A percentile compares a stretch with the other conserved stretches of the same genome.
Conservation (phyloP, 2,797 vertebrate genomes). For the Anas acuta region DNA sequence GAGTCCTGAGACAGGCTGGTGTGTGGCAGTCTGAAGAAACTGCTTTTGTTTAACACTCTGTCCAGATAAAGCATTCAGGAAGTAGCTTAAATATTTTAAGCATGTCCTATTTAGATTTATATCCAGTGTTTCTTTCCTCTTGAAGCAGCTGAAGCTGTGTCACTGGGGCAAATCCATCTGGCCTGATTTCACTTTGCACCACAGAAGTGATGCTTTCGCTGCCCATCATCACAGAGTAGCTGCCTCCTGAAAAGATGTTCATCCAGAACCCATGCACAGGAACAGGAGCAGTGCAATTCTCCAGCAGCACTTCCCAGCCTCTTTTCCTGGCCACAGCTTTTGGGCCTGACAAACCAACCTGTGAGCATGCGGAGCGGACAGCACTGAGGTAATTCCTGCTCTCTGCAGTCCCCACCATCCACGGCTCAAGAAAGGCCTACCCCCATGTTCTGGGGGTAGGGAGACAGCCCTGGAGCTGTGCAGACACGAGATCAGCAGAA, state of each 20-base stretch:
- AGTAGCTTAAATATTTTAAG: not conserved
- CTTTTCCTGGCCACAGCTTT: not conserved
- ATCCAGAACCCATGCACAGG: not conserved
- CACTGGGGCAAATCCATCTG: rapidly evolving
- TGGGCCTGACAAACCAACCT: not conserved
- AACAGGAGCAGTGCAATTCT: not conserved
- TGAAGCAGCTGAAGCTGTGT: not conserved
- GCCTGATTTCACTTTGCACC: not conserved
- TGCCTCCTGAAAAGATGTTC: not conserved
- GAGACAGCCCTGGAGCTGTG: not conserved
- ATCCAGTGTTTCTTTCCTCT: not conserved
- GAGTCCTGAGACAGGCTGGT: not conserved
- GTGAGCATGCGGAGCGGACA: rapidly evolving
- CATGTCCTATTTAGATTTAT: not conserved
- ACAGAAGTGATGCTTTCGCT: not conserved
- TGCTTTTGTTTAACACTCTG: not conserved
- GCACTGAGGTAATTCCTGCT: not conserved
- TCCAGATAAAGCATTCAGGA: not conserved
- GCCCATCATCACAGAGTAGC: not conserved
- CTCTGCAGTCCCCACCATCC: not conserved
- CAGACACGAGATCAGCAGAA: not conserved
- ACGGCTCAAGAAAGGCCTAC: not conserved
- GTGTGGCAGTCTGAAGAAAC: not conserved
- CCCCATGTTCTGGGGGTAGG: rapidly evolving
- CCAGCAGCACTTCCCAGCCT: not conserved